Conservation (phyloP, 2,888 invertebrate genomes). For the Amphiduros pacificus region DNA sequence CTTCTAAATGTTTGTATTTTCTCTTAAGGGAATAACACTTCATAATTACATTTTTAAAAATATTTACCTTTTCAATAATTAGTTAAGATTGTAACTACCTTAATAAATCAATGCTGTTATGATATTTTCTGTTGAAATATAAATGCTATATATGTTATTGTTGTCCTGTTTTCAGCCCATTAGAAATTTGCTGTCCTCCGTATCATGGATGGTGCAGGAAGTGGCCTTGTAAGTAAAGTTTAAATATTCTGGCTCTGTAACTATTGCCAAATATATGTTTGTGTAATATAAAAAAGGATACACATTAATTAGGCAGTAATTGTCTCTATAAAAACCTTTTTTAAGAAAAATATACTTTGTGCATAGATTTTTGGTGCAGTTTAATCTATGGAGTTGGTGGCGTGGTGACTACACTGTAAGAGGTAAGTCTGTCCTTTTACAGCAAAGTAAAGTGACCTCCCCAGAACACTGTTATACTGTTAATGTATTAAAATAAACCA, state of each 20-base stretch:
- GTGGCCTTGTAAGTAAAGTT: constrained; percentile 25
- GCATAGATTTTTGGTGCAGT: constrained; percentile 16
- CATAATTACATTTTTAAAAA: too few relatives aligned
- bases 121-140: not conserved
- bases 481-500: too few relatives aligned
- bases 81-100: not conserved
- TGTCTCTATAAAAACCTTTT: too few relatives aligned
- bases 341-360: not conserved
- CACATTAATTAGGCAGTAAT: too few relatives aligned
- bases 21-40: too few relatives aligned
- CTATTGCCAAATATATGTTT: too few relatives aligned
- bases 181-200: constrained; percentile 11
- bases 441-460: too few relatives aligned
- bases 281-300: too few relatives aligned
- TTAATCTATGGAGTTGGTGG: constrained; percentile 19
- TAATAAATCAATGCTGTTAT: not conserved
- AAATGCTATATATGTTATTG: not conserved
- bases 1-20: too few relatives aligned
- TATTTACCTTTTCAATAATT: too few relatives aligned
- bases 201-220: constrained; percentile 24
- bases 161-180: constrained; percentile 20
- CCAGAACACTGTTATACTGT: too few relatives aligned
- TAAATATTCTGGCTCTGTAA: too few relatives aligned
- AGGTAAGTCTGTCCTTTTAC: constrained; percentile 16
- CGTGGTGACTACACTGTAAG: constrained; percentile 11